Evolutionary conservation across 1,140 invertebrate genomes (phyloP), one percentile per base, ranked within the genome.

Genomic region (Drosophila leontia): DNA sequence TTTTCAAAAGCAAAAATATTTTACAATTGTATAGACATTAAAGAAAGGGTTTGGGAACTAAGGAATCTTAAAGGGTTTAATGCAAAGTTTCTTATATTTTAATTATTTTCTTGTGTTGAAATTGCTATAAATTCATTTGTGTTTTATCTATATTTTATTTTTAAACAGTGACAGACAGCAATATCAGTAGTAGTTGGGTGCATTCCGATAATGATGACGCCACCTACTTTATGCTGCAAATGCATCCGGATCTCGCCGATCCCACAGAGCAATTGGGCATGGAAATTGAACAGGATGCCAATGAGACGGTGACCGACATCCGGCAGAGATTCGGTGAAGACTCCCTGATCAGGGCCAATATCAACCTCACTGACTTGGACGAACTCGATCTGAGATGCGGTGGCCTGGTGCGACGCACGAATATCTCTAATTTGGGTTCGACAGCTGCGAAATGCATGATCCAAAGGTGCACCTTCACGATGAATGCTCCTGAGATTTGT

Each of bases 341-440:
- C 44, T 87, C 95, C 17, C 83, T 96, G 13, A 91, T 94, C 67
- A 93, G 94, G 42, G 94, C 94, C 78, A 94, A 95, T 29, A 95
- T 96, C 7, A 96, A 96, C 88, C 94, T 95, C 29, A 95, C 95
- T 3, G 95, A 95, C 51, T 92, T 96, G 60, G 95, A 96, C 74
- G 95, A 96, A 78, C 94, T 95, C 70, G 96, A 96, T 92, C 80
- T 96, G 50, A 93, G 96, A 55, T 96, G 96, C 83, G 96, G 96
- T 48, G 96, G 96, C 15, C 88, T 95, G 3, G 95, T 96, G 0
- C 92, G 94, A 80, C 92, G 94, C 29, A 94, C 94, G 6, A 96
- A 96, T 75, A 94, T 95, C 87, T 94, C 94, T 0, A 93, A 93
- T 80, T 91, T 93, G 15, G 91, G 95, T 7, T 94, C 94, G 51